These are phyloP conservation scores for Gadopsis marmoratus DNA, from an alignment of 2,797 vertebrate species.

Conservation along the genomic window DNA sequence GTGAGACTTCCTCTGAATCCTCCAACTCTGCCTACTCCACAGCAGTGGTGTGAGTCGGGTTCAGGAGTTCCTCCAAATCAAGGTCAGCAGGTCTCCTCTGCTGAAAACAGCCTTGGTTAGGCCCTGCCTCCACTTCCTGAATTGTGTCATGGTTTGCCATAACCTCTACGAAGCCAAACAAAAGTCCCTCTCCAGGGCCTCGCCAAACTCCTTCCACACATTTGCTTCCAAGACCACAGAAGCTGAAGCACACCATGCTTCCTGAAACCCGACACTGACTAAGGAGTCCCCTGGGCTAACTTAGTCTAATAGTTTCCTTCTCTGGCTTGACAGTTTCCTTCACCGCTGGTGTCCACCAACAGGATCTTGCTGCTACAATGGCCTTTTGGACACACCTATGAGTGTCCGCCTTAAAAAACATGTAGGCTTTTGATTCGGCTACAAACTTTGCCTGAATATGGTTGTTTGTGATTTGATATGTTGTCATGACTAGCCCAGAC, in stretches of 20 bases:
- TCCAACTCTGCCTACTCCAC: not conserved
- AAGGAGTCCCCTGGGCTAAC: not conserved
- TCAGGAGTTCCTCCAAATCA: constrained; percentile 7
- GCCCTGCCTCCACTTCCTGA: constrained; percentile 10
- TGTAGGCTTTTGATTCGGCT: not conserved
- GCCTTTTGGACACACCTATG: not conserved
- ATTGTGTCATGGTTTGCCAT: constrained; percentile 18
- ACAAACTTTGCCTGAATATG: not conserved
- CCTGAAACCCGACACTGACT: not conserved
- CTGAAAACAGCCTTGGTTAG: not conserved
- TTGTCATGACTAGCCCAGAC: not conserved
- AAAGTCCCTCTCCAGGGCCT: not conserved
- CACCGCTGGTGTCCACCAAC: not conserved
- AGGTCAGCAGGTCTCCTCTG: constrained; percentile 16
- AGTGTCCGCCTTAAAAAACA: not conserved
- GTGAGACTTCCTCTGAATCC: not conserved
- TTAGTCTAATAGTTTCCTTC: not conserved
- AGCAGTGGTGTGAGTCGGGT: constrained; percentile 1
- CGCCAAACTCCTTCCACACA: not conserved
- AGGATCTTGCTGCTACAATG: not conserved
- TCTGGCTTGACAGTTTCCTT: constrained; percentile 1
- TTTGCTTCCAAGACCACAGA: not conserved
- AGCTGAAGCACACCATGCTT: not conserved
- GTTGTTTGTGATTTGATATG: no score
- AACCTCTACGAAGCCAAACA: constrained; percentile 5